Base-by-base conservation (phyloP, 2,797 vertebrate species). In the Euphonia xanthogaster region DNA sequence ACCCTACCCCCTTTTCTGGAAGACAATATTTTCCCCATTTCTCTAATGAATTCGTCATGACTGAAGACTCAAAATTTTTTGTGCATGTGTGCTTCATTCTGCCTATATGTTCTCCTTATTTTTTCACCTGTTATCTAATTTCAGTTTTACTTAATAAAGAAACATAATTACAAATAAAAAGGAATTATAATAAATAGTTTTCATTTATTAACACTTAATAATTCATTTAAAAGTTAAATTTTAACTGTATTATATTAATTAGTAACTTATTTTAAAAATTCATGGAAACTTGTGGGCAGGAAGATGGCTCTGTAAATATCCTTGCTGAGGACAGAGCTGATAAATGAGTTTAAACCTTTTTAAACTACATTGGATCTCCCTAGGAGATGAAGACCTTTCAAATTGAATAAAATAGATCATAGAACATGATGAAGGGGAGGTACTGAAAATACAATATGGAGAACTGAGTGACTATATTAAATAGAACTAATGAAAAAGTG, bases 1-100 rank as follows among this genome's bases (percentile, higher is more conserved):
- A 28, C 1, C 1, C 9, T 4, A 15, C 14, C 1, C 2, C 4
- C 2, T 89, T 61, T 76, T 12, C 28, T 42, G 21, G 20, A 73
- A 76, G 51, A 48, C 5, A 30, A 12, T 65, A 22, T 54, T 91
- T 78, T 62, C 24, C n/a, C 6, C 25, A 37, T 15, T 78, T 75
- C 6, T 42, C 10, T 30, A 3, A 2, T 44, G 12, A 88, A 33
- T 53, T 82, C n/a, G 37, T 68, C 19, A 45, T 44, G 27, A 76
- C 63, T 58, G 21, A 74, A 51, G 21, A 51, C 10, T 73, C 16
- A 37, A 54, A 54, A 48, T 2, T 18, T 81, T 86, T 51, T 51
- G 24, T 42, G 13, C 3, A 14, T 33, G 4, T 33, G 9, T 50
- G 27, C 20, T 85, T 92, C 12, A 28, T 68, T 79, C 60, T 44